These are phyloP conservation scores for Aphidius gifuensis DNA, from an alignment of 1,140 invertebrate species.

Conservation along the genomic window DNA sequence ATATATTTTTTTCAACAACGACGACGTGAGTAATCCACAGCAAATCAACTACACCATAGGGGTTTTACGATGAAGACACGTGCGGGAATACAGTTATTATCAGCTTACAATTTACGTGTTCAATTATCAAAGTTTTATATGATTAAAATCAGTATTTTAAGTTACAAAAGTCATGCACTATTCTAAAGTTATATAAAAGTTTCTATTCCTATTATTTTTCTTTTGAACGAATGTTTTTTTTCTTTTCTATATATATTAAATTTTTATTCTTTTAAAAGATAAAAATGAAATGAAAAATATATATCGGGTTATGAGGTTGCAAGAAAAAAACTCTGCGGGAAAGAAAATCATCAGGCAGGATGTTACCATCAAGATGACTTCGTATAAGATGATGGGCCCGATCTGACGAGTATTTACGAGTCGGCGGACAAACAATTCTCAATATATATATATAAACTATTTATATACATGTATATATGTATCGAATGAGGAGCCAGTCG, in stretches of 20 bases:
- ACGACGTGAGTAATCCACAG: not conserved
- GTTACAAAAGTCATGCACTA: too few species aligned
- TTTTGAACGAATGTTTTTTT: too few species aligned
- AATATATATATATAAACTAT: constrained; percentile 16
- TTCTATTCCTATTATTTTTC: too few species aligned
- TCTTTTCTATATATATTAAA: too few species aligned
- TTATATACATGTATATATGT: not conserved
- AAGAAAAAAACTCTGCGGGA: too few species aligned
- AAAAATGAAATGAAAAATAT: not conserved
- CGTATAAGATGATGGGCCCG: constrained; percentile 5
- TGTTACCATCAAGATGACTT: not conserved
- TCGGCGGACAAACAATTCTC: constrained; percentile 21
- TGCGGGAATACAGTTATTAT: not conserved
- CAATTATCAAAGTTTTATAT: too few species aligned
- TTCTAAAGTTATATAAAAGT: too few species aligned
- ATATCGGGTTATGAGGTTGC: not conserved
- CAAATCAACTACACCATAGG: constrained; percentile 5
- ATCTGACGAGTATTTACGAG: constrained; percentile 23
- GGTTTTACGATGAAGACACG: not conserved
- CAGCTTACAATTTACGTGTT: too few species aligned
- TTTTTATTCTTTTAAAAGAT: not conserved
- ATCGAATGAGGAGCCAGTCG: constrained; percentile 15
- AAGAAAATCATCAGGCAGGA: not conserved
- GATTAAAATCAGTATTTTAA: too few species aligned
- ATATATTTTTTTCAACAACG: constrained; percentile 11